Conservation (phyloP, 2,888 invertebrate genomes). For the Melanargia galathea region DNA sequence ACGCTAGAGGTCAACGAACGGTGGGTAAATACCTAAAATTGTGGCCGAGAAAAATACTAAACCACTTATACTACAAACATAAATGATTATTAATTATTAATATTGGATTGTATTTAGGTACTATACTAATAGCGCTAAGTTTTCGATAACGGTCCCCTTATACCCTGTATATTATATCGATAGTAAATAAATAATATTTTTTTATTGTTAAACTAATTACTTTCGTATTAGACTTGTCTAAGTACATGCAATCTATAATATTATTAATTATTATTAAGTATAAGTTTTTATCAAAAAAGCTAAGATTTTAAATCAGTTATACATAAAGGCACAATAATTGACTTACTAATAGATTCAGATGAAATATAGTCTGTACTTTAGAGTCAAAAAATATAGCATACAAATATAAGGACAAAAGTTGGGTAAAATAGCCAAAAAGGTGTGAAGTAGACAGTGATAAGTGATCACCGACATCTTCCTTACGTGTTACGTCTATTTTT, state of each 20-base stretch:
- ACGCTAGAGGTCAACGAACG: no score
- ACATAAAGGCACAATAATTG: constrained; percentile 9
- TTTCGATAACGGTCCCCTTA: no score
- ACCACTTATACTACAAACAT: no score
- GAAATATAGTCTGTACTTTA: not conserved
- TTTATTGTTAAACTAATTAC: constrained; percentile 4
- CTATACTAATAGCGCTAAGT: no score
- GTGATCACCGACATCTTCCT: not conserved
- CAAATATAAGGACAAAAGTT: not conserved
- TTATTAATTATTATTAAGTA: constrained; percentile 24
- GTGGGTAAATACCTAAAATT: no score
- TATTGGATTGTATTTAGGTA: no score
- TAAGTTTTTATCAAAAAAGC: constrained; percentile 14
- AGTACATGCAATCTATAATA: constrained; percentile 26
- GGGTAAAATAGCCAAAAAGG: not conserved
- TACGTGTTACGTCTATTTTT: not conserved
- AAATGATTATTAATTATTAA: no score
- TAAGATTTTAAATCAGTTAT: constrained; percentile 2
- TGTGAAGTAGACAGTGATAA: not conserved
- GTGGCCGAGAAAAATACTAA: no score
- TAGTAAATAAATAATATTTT: no score
- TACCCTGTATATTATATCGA: no score
- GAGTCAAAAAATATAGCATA: constrained; percentile 8
- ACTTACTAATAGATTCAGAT: constrained; percentile 1
- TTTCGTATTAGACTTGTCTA: constrained; percentile 18